Conservation (phyloP, 2,888 invertebrate genomes). For the Lasioglossum marginatum region DNA sequence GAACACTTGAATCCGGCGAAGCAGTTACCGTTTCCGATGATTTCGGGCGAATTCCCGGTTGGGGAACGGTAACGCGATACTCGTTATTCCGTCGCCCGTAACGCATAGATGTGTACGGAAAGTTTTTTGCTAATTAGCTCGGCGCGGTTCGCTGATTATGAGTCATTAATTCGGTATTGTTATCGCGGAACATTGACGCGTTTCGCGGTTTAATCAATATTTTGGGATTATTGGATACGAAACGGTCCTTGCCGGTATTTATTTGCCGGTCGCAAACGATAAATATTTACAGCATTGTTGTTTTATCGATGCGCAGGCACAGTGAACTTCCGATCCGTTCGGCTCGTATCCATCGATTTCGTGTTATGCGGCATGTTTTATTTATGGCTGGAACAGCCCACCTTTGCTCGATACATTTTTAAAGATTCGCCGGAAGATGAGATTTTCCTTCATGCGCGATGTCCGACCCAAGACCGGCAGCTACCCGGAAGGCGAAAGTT, state of each 20-base stretch:
- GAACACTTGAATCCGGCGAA: not conserved
- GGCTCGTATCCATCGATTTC: not conserved
- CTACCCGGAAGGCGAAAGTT: not conserved
- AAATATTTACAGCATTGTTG: conserved; percentile 44
- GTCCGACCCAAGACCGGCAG: not conserved
- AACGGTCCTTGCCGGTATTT: conserved; percentile 5
- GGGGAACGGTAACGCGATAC: not conserved
- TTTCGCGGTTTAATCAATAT: conserved; percentile 34
- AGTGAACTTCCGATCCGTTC: not conserved
- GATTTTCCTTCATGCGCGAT: not conserved
- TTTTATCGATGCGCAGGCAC: conserved; percentile 21
- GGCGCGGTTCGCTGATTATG: not conserved
- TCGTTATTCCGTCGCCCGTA: not conserved
- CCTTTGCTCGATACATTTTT: not conserved
- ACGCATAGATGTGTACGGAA: not conserved
- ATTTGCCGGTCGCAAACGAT: conserved; percentile 17
- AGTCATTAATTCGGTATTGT: conserved; percentile 28
- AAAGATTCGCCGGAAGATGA: not conserved
- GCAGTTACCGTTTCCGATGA: not conserved
- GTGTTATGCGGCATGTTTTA: conserved; percentile 4
- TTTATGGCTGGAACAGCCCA: not conserved
- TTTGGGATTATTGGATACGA: conserved; percentile 40
- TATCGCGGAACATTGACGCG: conserved; percentile 26
- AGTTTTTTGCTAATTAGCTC: conserved; percentile 13
- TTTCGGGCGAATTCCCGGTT: not conserved